Evolutionary conservation across 2,888 invertebrate species (phyloP).

Genomic region (Platycheirus rosarum): DNA sequence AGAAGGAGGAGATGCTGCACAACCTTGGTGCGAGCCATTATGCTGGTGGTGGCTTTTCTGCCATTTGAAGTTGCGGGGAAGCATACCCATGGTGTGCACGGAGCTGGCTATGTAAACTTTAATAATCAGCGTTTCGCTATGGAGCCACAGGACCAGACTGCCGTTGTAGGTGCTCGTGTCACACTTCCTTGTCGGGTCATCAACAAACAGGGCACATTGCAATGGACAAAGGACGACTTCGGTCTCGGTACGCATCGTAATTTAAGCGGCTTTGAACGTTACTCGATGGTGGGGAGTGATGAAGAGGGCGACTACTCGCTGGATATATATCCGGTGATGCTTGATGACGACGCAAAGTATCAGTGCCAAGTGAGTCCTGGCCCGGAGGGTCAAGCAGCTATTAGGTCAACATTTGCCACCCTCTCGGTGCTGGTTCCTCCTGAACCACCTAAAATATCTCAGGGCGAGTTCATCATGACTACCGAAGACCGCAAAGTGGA

Average conservation of each 20-base stretch:
- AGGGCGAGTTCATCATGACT: conserved; percentile 92
- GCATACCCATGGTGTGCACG: conserved; percentile 57
- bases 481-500: conserved; percentile 95
- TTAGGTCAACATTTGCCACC: conserved; percentile 92
- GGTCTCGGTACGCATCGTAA: conserved; percentile 95
- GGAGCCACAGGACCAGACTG: conserved; percentile 95
- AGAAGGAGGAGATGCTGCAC: conserved; percentile 39
- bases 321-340: conserved; percentile 93
- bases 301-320: conserved; percentile 96
- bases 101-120: conserved; percentile 77
- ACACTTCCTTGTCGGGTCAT: conserved; percentile 95
- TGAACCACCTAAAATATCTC: conserved; percentile 93
- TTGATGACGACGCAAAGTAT: conserved; percentile 96
- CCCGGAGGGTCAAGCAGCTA: conserved; percentile 88
- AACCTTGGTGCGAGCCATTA: conserved; percentile 40
- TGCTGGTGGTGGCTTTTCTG: conserved; percentile 50
- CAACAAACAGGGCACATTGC: conserved; percentile 93
- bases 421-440: conserved; percentile 95
- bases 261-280: conserved; percentile 95
- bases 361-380: conserved; percentile 97
- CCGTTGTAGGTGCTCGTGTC: conserved; percentile 93
- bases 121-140: conserved; percentile 92
- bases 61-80: conserved; percentile 58
- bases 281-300: conserved; percentile 97
- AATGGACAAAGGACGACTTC: conserved; percentile 99